Evolutionary conservation across 2,888 invertebrate genomes (phyloP).

Genomic region (Drosophila longiperda): DNA sequence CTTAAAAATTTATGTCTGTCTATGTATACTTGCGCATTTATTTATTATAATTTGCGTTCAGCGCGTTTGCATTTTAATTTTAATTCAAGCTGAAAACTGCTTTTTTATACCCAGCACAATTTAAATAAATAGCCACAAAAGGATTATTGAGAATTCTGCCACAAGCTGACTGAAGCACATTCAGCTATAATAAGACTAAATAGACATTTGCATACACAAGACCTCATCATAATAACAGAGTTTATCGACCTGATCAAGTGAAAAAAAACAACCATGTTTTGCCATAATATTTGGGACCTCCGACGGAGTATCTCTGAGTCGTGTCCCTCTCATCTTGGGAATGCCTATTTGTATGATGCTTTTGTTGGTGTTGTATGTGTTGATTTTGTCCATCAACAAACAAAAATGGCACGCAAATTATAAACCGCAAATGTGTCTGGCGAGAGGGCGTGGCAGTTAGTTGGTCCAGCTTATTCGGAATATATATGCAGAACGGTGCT

Average conservation of each 20-base stretch:
- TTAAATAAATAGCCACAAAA: background rate
- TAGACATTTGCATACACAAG: background rate
- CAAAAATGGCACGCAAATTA: constrained; percentile 77
- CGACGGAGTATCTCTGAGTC: background rate
- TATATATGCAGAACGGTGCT: constrained; percentile 36
- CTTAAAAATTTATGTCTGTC: constrained; percentile 7
- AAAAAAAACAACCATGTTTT: background rate
- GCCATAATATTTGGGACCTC: background rate
- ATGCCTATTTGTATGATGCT: constrained; percentile 11
- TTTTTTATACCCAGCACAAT: constrained; percentile 35
- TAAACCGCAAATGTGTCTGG: constrained; percentile 74
- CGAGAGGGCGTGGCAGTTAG: constrained; percentile 34
- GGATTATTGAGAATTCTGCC: background rate
- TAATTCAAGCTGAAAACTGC: constrained; percentile 71
- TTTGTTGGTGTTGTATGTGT: constrained; percentile 49
- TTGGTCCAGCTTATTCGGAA: constrained; percentile 20
- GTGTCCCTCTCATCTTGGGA: background rate
- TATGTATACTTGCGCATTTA: constrained; percentile 43
- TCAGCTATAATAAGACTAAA: background rate
- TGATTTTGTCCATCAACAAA: constrained; percentile 80
- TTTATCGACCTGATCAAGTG: background rate
- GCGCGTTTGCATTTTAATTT: constrained; percentile 72
- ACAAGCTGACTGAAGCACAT: background rate
- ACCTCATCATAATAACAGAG: background rate
- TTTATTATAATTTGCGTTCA: constrained; percentile 64